Percentiles rank a stretch among this genome's conserved stretches.
Evolutionary conservation across 1,140 invertebrate genomes (phyloP).

Genomic region (Manduca sexta): DNA sequence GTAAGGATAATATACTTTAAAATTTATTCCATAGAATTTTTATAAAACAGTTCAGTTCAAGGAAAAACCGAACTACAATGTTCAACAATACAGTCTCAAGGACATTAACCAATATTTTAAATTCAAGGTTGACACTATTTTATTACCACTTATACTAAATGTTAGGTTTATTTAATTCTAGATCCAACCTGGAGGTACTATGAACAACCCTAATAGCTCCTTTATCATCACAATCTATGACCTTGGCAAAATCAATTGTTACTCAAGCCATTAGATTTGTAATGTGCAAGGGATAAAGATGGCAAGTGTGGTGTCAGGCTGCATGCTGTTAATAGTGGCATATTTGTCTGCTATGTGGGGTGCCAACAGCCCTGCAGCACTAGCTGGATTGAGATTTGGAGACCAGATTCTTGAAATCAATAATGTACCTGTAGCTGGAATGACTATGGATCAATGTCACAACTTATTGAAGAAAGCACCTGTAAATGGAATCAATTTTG

Average conservation of each 20-base stretch:
- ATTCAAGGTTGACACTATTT: too few species aligned
- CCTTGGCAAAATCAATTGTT: constrained; percentile 84
- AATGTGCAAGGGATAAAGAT: constrained; percentile 88
- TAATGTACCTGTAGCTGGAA: constrained; percentile 87
- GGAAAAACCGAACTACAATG: too few species aligned
- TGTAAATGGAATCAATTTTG: constrained; percentile 84
- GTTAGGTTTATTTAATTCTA: constrained; percentile 21
- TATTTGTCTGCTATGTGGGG: constrained; percentile 92
- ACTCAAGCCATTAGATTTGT: constrained; percentile 86
- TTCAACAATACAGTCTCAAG: too few species aligned
- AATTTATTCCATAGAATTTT: too few species aligned
- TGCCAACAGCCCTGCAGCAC: constrained; percentile 86
- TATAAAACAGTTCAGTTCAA: too few species aligned
- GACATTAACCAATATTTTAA: too few species aligned
- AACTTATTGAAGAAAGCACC: constrained; percentile 83
- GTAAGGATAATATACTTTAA: too few species aligned
- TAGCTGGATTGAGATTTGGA: constrained; percentile 91
- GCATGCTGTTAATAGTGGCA: constrained; percentile 87
- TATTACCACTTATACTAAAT: not conserved
- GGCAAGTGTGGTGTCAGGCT: constrained; percentile 90
- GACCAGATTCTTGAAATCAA: constrained; percentile 96
- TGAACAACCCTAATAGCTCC: constrained; percentile 82
- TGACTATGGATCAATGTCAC: constrained; percentile 89
- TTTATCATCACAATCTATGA: constrained; percentile 81
- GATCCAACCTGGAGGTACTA: constrained; percentile 34